Conservation (phyloP, 2,888 invertebrate genomes). For the Lasioglossum marginatum region DNA sequence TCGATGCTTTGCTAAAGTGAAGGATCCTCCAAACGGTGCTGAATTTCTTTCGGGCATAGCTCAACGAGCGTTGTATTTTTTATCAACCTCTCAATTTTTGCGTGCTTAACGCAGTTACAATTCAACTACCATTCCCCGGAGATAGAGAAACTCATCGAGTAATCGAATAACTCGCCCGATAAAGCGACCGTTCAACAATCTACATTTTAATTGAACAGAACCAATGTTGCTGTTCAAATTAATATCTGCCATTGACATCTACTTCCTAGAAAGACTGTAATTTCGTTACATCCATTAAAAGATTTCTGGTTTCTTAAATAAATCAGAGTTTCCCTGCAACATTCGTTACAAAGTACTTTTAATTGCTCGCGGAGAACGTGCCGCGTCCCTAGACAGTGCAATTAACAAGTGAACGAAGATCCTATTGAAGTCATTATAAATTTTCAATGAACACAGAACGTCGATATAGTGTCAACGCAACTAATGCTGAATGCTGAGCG, state of each 20-base stretch:
- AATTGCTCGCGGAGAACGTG: background rate
- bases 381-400: background rate
- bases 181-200: background rate
- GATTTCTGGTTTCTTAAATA: background rate
- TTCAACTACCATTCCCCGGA: background rate
- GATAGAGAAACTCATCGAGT: background rate
- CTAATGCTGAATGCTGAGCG: background rate
- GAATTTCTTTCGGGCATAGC: background rate
- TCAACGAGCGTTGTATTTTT: background rate
- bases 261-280: background rate
- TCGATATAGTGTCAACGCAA: background rate
- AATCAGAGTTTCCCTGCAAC: background rate
- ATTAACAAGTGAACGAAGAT: background rate
- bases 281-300: background rate
- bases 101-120: background rate
- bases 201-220: background rate
- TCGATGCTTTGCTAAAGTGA: background rate
- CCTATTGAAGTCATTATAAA: background rate
- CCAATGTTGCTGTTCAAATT: background rate
- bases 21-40: background rate
- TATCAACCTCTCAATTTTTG: background rate
- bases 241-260: background rate
- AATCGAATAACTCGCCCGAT: background rate
- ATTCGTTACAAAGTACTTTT: background rate
- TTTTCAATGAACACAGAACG: background rate